Percentiles rank a stretch among this genome's conserved stretches.
Evolutionary conservation across 2,888 invertebrate species (phyloP).

Genomic region (Nezara viridula): DNA sequence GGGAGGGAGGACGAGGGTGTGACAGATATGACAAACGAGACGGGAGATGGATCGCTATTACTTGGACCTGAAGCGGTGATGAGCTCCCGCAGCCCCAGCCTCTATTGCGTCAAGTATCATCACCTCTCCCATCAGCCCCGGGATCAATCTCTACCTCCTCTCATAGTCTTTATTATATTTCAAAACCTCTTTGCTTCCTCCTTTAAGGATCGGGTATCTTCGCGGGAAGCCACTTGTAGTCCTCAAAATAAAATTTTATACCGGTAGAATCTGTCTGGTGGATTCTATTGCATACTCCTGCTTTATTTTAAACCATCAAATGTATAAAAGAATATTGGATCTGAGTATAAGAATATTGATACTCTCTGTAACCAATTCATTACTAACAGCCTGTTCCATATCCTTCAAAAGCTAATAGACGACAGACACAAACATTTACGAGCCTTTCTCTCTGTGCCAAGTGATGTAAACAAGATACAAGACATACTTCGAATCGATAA

Average conservation of each 20-base stretch:
- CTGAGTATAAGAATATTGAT: too few species aligned
- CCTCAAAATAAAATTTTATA: not conserved
- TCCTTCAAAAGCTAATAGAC: too few species aligned
- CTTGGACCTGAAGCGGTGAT: not conserved
- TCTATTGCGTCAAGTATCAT: slow-evolving; percentile 18
- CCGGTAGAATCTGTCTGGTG: not conserved
- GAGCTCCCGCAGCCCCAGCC: not conserved
- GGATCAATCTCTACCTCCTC: slow-evolving; percentile 6
- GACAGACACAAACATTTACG: too few species aligned
- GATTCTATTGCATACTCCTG: not conserved
- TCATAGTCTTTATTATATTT: slow-evolving; percentile 31
- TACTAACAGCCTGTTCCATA: too few species aligned
- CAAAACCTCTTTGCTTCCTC: not conserved
- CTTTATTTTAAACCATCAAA: not conserved
- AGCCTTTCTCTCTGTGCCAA: too few species aligned
- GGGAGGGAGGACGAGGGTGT: not conserved
- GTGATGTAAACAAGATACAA: too few species aligned
- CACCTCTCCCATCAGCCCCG: not conserved
- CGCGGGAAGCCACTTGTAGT: not conserved
- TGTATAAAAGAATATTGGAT: too few species aligned
- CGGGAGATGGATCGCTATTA: slow-evolving; percentile 52
- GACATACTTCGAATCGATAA: too few species aligned
- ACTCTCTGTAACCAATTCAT: too few species aligned
- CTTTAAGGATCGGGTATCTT: not conserved
- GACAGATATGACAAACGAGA: slow-evolving; percentile 51